Percentiles rank a stretch among this genome's conserved stretches.
Conservation (phyloP, 2,888 invertebrate genomes). For the Eupelmus urozonus region DNA sequence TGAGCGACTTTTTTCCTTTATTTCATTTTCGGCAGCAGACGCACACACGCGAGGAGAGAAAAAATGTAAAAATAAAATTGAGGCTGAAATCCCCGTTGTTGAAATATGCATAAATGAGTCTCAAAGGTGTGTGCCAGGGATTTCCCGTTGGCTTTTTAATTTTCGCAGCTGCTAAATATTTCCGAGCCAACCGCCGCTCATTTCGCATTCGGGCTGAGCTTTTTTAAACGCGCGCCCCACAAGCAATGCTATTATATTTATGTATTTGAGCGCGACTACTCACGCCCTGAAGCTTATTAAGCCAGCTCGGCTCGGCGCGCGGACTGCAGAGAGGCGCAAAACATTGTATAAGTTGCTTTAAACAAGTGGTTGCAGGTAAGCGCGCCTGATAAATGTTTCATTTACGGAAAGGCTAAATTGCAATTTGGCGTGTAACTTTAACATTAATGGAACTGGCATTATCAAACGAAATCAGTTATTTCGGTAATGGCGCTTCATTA, state of each 20-base stretch:
- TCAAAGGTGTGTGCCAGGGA: constrained; percentile 53
- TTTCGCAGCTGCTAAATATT: constrained; percentile 45
- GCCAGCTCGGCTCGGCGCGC: no score
- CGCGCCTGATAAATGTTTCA: constrained; percentile 23
- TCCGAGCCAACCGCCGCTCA: constrained; percentile 28
- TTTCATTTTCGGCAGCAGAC: constrained; percentile 47
- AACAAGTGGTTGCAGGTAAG: constrained; percentile 42
- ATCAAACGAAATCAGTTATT: no score
- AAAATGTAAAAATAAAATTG: constrained; percentile 13
- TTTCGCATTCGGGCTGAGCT: constrained; percentile 19
- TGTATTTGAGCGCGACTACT: constrained; percentile 11
- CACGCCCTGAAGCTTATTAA: constrained; percentile 15
- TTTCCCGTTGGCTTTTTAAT: constrained; percentile 52
- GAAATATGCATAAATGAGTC: constrained; percentile 58
- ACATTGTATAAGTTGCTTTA: not conserved
- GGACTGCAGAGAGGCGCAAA: not conserved
- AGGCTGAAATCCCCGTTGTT: constrained; percentile 44
- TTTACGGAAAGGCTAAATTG: constrained; percentile 5
- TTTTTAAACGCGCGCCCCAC: not conserved
- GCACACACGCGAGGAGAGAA: not conserved
- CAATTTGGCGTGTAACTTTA: not conserved
- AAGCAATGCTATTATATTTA: constrained; percentile 30
- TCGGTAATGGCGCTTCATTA: not conserved
- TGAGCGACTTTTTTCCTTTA: constrained; percentile 52
- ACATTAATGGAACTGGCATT: no score